These are phyloP conservation scores for Meiosimyza platycephala DNA, from an alignment of 2,888 invertebrate genomes.

Conservation along the genomic window DNA sequence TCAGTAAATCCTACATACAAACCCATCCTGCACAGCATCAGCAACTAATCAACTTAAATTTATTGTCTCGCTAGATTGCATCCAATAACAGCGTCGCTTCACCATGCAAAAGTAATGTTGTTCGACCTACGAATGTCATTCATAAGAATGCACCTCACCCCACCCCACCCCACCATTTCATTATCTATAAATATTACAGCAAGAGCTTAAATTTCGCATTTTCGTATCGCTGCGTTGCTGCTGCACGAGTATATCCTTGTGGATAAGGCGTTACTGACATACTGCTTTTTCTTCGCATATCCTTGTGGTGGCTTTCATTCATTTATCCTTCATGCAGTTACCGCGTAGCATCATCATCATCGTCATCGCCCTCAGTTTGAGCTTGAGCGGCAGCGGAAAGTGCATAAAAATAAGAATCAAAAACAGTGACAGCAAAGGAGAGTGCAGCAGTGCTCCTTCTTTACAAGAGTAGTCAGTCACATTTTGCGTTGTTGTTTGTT, in stretches of 20 bases:
- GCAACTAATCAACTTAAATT: slow-evolving; percentile 37
- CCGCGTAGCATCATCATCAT: slow-evolving; percentile 12
- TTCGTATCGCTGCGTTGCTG: slow-evolving; percentile 6
- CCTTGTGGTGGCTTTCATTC: slow-evolving; percentile 31
- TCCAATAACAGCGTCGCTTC: slow-evolving; percentile 31
- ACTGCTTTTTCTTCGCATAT: not conserved
- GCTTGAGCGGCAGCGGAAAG: not conserved
- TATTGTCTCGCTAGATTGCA: slow-evolving; percentile 39
- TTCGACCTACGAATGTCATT: slow-evolving; percentile 25
- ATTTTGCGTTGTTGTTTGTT: slow-evolving; percentile 2
- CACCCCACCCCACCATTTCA: not conserved
- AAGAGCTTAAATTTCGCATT: slow-evolving; percentile 19
- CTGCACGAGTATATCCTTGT: slow-evolving; percentile 1
- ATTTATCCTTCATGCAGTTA: slow-evolving; percentile 34
- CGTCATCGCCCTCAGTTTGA: not conserved
- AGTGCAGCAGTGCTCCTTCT: not conserved
- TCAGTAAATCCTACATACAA: not conserved
- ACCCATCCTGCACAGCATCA: not conserved
- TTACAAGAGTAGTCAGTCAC: too few species aligned
- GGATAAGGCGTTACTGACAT: slow-evolving; percentile 5
- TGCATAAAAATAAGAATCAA: slow-evolving; percentile 5
- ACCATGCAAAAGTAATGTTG: slow-evolving; percentile 7
- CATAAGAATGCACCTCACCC: not conserved
- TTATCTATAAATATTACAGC: not conserved
- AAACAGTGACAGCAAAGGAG: not conserved